Evolutionary conservation across 1,140 invertebrate species (phyloP).

Genomic region (Meloidogyne floridensis): DNA sequence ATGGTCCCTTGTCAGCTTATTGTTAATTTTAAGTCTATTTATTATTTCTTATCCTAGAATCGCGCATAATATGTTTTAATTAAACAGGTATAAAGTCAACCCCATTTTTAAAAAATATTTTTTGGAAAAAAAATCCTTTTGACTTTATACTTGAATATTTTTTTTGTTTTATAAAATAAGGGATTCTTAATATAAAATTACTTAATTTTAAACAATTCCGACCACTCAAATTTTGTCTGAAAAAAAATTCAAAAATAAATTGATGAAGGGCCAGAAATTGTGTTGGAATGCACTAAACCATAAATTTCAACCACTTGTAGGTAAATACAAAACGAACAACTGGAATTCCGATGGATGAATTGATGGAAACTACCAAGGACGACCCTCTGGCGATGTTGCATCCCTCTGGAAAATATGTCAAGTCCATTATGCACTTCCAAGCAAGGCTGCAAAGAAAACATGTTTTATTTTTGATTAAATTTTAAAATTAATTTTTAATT

Average conservation of each 20-base stretch:
- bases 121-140: not conserved
- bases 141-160: not conserved
- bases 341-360: constrained; percentile 89
- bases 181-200: constrained; percentile 10
- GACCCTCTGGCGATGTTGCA: constrained; percentile 88
- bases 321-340: constrained; percentile 84
- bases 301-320: constrained; percentile 7
- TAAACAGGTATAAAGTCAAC: not conserved
- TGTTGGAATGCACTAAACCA: not conserved
- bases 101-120: not conserved
- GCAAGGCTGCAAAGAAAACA: constrained; percentile 66
- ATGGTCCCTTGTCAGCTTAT: no score
- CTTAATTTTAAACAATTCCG: not conserved
- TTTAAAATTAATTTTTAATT: not conserved
- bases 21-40: no score
- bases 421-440: constrained; percentile 86
- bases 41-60: no score
- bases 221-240: not conserved
- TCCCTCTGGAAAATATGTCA: constrained; percentile 85
- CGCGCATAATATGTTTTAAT: not conserved
- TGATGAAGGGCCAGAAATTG: not conserved
- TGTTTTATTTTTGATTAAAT: not conserved
- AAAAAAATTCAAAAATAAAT: not conserved
- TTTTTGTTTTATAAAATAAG: not conserved
- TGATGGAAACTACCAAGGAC: constrained; percentile 85